Evolutionary conservation across 2,797 vertebrate species (phyloP).

Genomic region (Clamator glandarius): DNA sequence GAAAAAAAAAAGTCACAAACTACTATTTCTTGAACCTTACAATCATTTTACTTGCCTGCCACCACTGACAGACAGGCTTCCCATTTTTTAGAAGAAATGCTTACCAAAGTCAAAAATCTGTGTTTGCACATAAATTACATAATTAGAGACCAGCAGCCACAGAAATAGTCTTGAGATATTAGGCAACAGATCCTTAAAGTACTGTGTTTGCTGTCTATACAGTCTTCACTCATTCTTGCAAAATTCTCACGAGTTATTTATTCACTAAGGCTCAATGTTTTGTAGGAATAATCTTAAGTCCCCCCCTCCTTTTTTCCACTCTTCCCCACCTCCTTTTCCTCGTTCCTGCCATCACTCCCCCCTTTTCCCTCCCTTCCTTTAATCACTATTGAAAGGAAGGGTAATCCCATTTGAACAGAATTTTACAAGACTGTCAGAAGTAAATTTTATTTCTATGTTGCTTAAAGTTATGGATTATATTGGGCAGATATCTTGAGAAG

Average conservation of each 20-base stretch:
- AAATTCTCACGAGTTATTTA: background rate
- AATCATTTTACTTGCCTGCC: background rate
- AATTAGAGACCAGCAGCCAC: background rate
- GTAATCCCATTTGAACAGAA: background rate
- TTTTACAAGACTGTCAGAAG: slow-evolving; percentile 5
- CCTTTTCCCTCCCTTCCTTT: too few relatives aligned
- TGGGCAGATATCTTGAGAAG: background rate
- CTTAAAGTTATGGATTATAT: background rate
- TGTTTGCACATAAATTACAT: background rate
- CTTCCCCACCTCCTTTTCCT: too few relatives aligned
- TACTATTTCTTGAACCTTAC: background rate
- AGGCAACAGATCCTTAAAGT: background rate
- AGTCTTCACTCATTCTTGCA: background rate
- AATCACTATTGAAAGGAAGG: background rate
- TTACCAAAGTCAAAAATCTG: background rate
- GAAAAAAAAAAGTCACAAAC: background rate
- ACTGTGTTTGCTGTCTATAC: background rate
- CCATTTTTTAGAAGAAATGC: background rate
- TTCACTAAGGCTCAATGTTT: background rate
- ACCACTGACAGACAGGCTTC: background rate
- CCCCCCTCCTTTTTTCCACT: too few relatives aligned
- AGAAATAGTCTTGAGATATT: background rate
- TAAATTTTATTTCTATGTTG: background rate
- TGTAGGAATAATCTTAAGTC: background rate
- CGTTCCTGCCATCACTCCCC: too few relatives aligned